Percentiles rank a stretch among this genome's conserved stretches.
Conservation (phyloP, 2,113 vertebrate species). For the Bothrops jararaca region DNA sequence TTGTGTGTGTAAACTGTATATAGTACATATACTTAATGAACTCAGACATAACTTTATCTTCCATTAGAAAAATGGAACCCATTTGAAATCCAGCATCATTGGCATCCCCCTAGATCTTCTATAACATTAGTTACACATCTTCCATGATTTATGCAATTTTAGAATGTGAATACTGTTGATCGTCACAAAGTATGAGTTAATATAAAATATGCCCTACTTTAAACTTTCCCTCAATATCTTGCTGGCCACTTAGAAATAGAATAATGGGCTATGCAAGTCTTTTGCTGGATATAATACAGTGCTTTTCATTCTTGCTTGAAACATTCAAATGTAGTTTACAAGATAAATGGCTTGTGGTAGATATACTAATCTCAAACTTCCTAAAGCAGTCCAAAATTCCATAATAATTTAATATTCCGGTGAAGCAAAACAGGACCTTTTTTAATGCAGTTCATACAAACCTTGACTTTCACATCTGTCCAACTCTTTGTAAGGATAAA, state of each 20-base stretch:
- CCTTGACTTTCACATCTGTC: not conserved
- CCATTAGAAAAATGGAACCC: not conserved
- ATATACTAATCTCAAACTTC: not conserved
- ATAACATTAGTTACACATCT: not conserved
- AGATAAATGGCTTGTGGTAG: not conserved
- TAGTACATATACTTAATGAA: not conserved
- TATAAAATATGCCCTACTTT: not conserved
- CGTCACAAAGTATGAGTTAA: not conserved
- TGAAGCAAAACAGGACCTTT: not conserved
- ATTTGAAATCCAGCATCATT: not conserved
- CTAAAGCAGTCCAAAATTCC: not conserved
- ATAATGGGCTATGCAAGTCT: not conserved
- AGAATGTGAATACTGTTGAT: not conserved
- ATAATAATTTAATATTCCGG: not conserved
- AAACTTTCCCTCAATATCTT: not conserved
- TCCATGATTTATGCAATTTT: not conserved
- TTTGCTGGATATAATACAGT: not conserved
- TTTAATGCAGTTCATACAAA: not conserved
- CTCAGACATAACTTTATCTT: not conserved
- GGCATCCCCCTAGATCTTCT: not conserved
- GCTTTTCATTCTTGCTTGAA: not conserved
- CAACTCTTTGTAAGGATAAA: not conserved
- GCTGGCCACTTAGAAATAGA: not conserved
- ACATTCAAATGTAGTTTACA: not conserved
- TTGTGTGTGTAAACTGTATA: not conserved